Evolutionary conservation across 2,113 vertebrate genomes (phyloP).

Genomic region (Tichodroma muraria): DNA sequence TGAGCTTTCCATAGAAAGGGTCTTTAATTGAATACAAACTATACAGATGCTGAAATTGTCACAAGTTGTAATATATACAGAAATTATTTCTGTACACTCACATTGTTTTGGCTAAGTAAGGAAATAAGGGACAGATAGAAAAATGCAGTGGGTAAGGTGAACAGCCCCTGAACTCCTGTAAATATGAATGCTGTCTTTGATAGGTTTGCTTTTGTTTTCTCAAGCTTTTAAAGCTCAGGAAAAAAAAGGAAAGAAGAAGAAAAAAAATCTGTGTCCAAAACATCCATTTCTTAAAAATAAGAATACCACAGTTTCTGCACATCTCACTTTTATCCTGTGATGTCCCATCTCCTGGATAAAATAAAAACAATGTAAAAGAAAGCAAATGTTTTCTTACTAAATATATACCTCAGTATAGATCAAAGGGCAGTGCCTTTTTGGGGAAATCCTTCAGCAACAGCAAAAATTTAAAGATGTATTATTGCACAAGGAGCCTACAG

Average conservation of each 20-base stretch:
- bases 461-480: background rate
- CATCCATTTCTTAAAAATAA: conserved; percentile 13
- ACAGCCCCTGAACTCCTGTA: background rate
- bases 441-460: conserved; percentile 13
- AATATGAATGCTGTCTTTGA: background rate
- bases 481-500: background rate
- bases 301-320: conserved; percentile 23
- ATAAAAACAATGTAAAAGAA: conserved; percentile 39
- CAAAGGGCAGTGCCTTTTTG: background rate
- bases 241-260: background rate
- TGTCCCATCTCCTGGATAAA: conserved; percentile 39
- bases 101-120: conserved; percentile 72
- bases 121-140: conserved; percentile 55
- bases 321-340: conserved; percentile 31
- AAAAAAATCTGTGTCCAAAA: background rate
- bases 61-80: conserved; percentile 67
- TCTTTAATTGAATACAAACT: conserved; percentile 72
- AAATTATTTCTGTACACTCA: conserved; percentile 72
- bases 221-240: conserved; percentile 44
- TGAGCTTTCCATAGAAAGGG: conserved; percentile 80
- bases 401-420: background rate
- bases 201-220: conserved; percentile 28
- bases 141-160: conserved; percentile 11
- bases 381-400: conserved; percentile 12
- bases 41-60: conserved; percentile 71